phyloP scores from a whole-genome alignment of 1,140 invertebrate genomes.

The Drosophila pachea region DNA sequence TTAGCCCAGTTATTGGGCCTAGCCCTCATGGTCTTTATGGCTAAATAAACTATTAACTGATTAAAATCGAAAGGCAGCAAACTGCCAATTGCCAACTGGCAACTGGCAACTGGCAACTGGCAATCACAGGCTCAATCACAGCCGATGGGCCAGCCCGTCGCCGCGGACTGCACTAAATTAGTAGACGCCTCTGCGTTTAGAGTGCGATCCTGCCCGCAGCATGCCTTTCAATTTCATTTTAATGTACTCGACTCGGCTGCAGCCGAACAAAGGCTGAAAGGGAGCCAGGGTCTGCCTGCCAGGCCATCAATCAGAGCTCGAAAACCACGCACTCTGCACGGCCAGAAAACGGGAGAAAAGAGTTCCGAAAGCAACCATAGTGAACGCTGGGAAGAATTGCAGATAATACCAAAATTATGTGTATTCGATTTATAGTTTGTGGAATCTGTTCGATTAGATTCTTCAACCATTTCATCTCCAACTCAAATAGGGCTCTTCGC shows the following conservation, averaged over 20 bases:
- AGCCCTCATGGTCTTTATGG: constrained; percentile 26
- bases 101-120: constrained; percentile 42
- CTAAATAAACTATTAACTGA: constrained; percentile 77
- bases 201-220: constrained; percentile 16
- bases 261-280: no score
- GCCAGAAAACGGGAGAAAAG: constrained; percentile 1
- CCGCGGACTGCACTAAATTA: constrained; percentile 57
- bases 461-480: no score
- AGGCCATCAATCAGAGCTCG: constrained; percentile 55
- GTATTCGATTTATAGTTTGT: no score
- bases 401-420: no score
- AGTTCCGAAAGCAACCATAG: no score
- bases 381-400: no score
- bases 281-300: constrained; percentile 27
- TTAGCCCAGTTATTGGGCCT: constrained; percentile 2
- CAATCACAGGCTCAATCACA: constrained; percentile 55
- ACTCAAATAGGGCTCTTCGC: no score
- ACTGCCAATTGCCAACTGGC: constrained; percentile 42
- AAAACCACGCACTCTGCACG: constrained; percentile 27
- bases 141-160: constrained; percentile 10
- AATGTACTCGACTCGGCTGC: constrained; percentile 1
- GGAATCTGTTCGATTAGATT: no score
- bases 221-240: constrained; percentile 69
- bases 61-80: constrained; percentile 60
- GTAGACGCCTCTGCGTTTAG: constrained; percentile 66